Evolutionary conservation across 2,797 vertebrate species (phyloP), one percentile per base, ranked within the genome.

Genomic region (Galagoides demidoff): DNA sequence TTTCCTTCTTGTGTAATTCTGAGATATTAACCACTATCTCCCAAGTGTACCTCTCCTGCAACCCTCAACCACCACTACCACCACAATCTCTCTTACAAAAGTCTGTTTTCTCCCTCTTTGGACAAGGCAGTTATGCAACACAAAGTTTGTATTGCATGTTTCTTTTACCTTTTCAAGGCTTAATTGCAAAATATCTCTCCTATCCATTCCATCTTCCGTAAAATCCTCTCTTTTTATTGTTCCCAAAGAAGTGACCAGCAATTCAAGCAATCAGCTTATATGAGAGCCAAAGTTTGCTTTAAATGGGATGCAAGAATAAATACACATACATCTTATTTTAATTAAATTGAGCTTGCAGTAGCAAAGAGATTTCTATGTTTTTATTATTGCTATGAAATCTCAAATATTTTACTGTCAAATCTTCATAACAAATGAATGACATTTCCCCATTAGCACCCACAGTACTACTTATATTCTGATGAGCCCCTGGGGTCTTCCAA

Each of bases 371-470:
- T 84, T 78, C 14, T 73, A 5, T 57, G 12, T 10, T 94, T 86
- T 66, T 66, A 79, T 92, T 66, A 34, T n/a, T 84, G 49, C 71
- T 73, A 79, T 83, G 92, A 84, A 55, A 59, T 89, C 16, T 16
- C 78, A 94, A 88, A 64, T 66, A 88, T 84, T 89, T 73, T 85
- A 34, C 39, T 96, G 45, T 73, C 57, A 74, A 66, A 25, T 79
- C n/a, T 85, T 96, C 45, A 57, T 66, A 85, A 59, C 34, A 73
- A 86, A 71, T 61, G n/a, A 83, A 94, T 88, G 84, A 64, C 57
- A 94, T 89, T 74, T 37, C 43, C 31, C 71, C 55, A 49, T 10
- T 64, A n/a, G 8, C 37, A 66, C 22, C 25, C n/a, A 79, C 45
- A 85, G 4, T 74, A 37, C 37, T 59, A 79, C 71, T 85, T 73